phyloP scores from a whole-genome alignment of 2,797 vertebrate species.

The Myripristis jacobus region DNA sequence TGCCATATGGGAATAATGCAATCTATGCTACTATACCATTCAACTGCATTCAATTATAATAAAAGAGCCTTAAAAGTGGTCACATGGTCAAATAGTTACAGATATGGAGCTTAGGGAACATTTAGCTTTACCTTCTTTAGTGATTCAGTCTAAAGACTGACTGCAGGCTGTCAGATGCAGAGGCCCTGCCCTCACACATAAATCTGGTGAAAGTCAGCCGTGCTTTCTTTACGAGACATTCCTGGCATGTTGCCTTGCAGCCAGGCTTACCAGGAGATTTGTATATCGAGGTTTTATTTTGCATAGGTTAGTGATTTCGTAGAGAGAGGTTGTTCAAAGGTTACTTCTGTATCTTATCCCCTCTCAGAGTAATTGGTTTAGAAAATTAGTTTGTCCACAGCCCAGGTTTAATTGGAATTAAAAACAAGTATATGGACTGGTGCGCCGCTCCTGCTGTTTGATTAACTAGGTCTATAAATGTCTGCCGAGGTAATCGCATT shows the following conservation, averaged over 20 bases:
- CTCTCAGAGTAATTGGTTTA: slow-evolving; percentile 74
- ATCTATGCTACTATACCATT: background rate
- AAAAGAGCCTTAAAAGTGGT: background rate
- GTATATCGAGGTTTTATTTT: slow-evolving; percentile 50
- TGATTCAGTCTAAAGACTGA: slow-evolving; percentile 37
- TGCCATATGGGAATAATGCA: background rate
- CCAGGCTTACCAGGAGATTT: slow-evolving; percentile 48
- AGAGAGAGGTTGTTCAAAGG: slow-evolving; percentile 66
- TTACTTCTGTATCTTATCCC: slow-evolving; percentile 68
- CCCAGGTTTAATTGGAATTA: slow-evolving; percentile 77
- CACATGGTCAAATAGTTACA: slow-evolving; percentile 9
- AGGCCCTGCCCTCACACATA: slow-evolving; percentile 46
- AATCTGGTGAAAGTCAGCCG: slow-evolving; percentile 53
- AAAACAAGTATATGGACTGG: slow-evolving; percentile 71
- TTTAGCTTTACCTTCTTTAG: slow-evolving; percentile 35
- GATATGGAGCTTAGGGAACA: slow-evolving; percentile 22
- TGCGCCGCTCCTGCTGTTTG: slow-evolving; percentile 64
- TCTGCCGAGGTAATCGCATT: slow-evolving; percentile 70
- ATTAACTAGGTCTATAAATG: slow-evolving; percentile 77
- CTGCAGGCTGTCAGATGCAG: slow-evolving; percentile 45
- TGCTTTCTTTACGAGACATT: slow-evolving; percentile 32
- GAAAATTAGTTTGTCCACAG: slow-evolving; percentile 77
- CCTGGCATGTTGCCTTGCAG: slow-evolving; percentile 30
- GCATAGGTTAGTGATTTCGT: slow-evolving; percentile 43
- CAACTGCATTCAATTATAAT: background rate